phyloP scores from a whole-genome alignment of 2,888 invertebrate species.

The Sphaerophoria taeniata region DNA sequence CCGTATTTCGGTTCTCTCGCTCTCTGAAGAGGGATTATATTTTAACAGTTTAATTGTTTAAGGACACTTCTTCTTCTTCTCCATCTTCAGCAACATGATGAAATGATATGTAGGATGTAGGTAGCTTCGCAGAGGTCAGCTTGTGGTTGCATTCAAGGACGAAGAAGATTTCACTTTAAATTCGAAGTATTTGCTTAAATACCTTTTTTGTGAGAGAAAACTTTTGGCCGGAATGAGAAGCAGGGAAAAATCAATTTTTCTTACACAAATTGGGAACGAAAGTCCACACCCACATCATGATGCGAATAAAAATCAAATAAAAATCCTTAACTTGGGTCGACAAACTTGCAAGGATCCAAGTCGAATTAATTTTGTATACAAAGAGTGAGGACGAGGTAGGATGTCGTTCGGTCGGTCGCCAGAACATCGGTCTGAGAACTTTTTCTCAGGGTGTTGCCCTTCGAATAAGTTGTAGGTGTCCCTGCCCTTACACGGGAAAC shows the following conservation, averaged over 20 bases:
- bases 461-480: not conserved
- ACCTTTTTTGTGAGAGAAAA: not conserved
- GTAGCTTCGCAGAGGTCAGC: not conserved
- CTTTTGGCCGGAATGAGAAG: not conserved
- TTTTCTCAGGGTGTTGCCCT: not conserved
- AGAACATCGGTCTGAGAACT: conserved; percentile 19
- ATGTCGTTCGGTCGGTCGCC: conserved; percentile 5
- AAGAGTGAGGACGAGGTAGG: conserved; percentile 13
- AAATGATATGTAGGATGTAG: not conserved
- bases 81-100: not conserved
- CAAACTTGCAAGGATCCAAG: conserved; percentile 50
- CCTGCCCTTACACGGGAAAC: not conserved
- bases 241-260: not conserved
- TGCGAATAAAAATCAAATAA: conserved; percentile 53
- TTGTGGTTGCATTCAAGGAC: conserved; percentile 7
- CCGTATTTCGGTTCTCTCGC: not conserved
- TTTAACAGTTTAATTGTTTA: conserved; percentile 49
- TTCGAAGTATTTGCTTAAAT: not conserved
- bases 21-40: conserved; percentile 21
- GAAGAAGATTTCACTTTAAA: not conserved
- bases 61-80: conserved; percentile 15
- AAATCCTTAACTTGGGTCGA: conserved; percentile 50
- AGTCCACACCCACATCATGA: conserved; percentile 26
- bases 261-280: not conserved
- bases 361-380: conserved; percentile 32